Base-by-base conservation (phyloP, 2,888 invertebrate species). In the Himalopsyche anomala region DNA sequence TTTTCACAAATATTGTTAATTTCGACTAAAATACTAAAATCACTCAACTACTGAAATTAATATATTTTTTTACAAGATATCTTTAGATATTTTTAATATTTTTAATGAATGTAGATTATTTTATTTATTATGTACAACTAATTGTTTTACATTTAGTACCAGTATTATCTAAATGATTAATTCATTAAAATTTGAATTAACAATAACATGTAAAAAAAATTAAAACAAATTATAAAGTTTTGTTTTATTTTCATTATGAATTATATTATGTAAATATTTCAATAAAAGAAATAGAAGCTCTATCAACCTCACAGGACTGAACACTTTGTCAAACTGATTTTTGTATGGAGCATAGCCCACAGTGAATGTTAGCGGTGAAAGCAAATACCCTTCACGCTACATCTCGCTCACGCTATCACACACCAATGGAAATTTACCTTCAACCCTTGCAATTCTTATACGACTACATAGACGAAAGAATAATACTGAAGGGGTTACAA, bases 361-460 rank as follows among this genome's bases (percentile, higher is more conserved):
- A 83, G 28, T 56, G 55, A 56, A 19, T 38, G 80, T 79, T 83
- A 15, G 11, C 79, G 82, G 55, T 79, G 80, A 55, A 36, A 54
- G 83, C 74, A 36, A 74, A 74, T 74, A 81, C 83, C 42, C 82
- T 56, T 15, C 55, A 51, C 56, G 83, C 51, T 83, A 80, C 81
- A 55, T 88, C 87, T 87, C 85, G 85, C 88, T 88, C 80, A 83
- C 84, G 82, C 82, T 83, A 15, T 38, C 56, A 51, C 80, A 81
- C 80, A 84, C 86, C 83, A 84, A 86, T 83, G 56, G 69, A 84
- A 80, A 84, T 15, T 85, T 83, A 19, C 56, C 82, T 87, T 80
- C 87, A 85, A 88, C 88, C 88, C 87, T 87, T 87, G 85, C 80
- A 62, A 51, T 81, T 74, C 69, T 51, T 82, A 36, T 84, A 85